A percentile compares a stretch with the other conserved stretches of the same genome.
phyloP scores from a whole-genome alignment of 35 echinoderm and acorn worm species.

The Eucidaris tribuloides region DNA sequence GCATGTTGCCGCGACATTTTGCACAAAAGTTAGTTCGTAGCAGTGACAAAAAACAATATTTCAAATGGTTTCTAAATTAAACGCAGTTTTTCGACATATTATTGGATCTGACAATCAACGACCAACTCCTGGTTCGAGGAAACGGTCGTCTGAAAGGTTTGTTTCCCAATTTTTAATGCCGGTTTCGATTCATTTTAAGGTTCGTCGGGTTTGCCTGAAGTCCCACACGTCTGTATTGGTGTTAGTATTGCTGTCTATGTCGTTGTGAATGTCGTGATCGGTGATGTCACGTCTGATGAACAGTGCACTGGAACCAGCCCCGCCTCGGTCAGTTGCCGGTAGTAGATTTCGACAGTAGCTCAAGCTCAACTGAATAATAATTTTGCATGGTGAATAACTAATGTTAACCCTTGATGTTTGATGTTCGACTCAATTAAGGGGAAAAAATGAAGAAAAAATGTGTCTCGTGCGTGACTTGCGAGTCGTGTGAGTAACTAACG shows the following conservation, averaged over 20 bases:
- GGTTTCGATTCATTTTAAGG: background rate
- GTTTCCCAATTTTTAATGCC: background rate
- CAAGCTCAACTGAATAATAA: no score
- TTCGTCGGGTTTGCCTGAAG: background rate
- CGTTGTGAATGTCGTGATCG: background rate
- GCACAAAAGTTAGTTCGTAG: background rate
- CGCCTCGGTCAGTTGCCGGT: no score
- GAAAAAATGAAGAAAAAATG: no score
- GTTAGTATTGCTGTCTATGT: background rate
- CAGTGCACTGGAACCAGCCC: background rate
- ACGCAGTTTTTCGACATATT: constrained; percentile 7
- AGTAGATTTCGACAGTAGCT: no score
- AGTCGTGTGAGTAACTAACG: no score
- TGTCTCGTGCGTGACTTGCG: no score
- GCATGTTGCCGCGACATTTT: constrained; percentile 31
- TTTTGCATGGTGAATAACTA: no score
- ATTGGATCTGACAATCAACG: constrained; percentile 11
- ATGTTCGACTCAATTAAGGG: no score
- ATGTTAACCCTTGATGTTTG: no score
- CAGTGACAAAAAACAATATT: background rate
- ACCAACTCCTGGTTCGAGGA: background rate
- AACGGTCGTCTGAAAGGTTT: constrained; percentile 14
- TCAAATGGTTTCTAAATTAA: constrained; percentile 22
- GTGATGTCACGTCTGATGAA: background rate
- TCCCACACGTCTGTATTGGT: background rate